These are phyloP conservation scores for Onychomys arenicola DNA, from an alignment of 2,797 vertebrate species.

Conservation along the genomic window DNA sequence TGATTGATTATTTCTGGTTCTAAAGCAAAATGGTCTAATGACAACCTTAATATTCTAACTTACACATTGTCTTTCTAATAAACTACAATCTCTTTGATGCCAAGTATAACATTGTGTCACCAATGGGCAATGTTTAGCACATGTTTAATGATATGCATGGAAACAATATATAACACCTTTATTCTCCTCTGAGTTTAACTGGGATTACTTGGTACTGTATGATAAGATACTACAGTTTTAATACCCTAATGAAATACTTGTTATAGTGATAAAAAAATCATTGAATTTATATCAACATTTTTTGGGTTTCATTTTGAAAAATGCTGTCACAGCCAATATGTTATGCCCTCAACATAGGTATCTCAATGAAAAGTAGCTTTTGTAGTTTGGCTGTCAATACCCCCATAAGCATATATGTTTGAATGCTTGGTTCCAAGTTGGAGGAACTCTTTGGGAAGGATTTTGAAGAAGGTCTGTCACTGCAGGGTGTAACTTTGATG, in stretches of 20 bases:
- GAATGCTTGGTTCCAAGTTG: neutral
- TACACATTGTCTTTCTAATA: neutral
- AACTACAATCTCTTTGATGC: neutral
- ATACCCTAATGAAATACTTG: constrained; percentile 17
- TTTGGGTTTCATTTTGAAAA: constrained; percentile 55
- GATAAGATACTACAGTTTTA: neutral
- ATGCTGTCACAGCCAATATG: neutral
- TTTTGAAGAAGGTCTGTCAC: neutral
- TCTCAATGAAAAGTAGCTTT: neutral
- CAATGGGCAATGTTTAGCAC: neutral
- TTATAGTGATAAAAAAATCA: neutral
- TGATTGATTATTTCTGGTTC: neutral
- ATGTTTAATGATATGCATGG: neutral
- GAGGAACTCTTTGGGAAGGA: neutral
- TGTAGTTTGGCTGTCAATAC: neutral
- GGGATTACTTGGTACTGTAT: neutral
- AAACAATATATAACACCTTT: neutral
- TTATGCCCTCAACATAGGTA: neutral
- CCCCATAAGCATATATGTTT: neutral
- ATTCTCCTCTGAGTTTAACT: neutral
- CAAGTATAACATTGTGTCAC: neutral
- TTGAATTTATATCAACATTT: constrained; percentile 43
- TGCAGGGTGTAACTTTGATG: neutral
- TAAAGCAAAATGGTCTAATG: neutral
- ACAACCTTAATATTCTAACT: neutral